phyloP scores from a whole-genome alignment of 2,888 invertebrate genomes.

The Hirtodrosophila confusa region DNA sequence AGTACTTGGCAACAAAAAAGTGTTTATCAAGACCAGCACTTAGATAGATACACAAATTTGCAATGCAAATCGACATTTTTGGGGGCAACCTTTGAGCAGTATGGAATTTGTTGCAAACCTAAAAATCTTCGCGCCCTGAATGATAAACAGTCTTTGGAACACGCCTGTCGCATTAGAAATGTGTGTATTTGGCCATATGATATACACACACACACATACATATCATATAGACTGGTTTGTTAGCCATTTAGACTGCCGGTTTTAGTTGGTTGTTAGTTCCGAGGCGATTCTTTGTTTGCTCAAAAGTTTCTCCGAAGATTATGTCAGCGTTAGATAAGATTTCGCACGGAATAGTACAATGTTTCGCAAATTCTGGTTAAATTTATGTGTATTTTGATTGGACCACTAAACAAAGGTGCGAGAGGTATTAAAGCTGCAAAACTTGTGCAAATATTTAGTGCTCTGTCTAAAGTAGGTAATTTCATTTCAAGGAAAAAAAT shows the following conservation, averaged over 20 bases:
- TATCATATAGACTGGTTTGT: slow-evolving; percentile 41
- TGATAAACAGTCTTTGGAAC: slow-evolving; percentile 41
- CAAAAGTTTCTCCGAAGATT: slow-evolving; percentile 27
- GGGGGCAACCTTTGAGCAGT: slow-evolving; percentile 18
- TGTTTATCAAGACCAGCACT: slow-evolving; percentile 24
- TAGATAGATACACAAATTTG: slow-evolving; percentile 5
- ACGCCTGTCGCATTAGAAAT: slow-evolving; percentile 55
- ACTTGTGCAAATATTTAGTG: slow-evolving; percentile 36
- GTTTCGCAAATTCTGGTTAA: slow-evolving; percentile 11
- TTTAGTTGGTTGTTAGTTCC: slow-evolving; percentile 15
- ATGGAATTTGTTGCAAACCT: slow-evolving; percentile 39
- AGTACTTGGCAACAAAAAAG: slow-evolving; percentile 24
- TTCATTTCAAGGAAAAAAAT: slow-evolving; percentile 10
- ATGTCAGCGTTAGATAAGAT: slow-evolving; percentile 26
- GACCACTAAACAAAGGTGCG: slow-evolving; percentile 38
- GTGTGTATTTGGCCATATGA: slow-evolving; percentile 40
- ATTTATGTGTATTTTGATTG: slow-evolving; percentile 22
- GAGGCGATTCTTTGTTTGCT: slow-evolving; percentile 43
- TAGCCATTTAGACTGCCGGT: slow-evolving; percentile 16
- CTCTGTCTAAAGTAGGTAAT: background rate
- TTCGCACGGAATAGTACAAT: background rate
- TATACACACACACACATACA: background rate
- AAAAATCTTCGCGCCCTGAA: slow-evolving; percentile 34
- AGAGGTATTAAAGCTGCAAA: slow-evolving; percentile 19
- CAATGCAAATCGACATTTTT: slow-evolving; percentile 30